A percentile compares a stretch with the other conserved stretches of the same genome.
Evolutionary conservation across 2,797 vertebrate genomes (phyloP).

Genomic region (Amniataba percoides): DNA sequence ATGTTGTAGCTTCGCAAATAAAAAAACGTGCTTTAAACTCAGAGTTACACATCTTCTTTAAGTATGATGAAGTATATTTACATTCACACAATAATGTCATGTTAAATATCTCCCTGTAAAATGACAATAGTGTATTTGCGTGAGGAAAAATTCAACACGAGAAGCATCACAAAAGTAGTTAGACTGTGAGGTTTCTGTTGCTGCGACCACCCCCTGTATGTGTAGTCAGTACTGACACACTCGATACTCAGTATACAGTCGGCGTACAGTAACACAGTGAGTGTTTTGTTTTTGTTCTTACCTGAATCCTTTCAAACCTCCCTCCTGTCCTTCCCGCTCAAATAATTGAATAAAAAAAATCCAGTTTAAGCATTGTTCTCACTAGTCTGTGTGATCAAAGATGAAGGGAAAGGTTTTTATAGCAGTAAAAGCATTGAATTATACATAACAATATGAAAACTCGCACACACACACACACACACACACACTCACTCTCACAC

Average conservation of each 20-base stretch:
- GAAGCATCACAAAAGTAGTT: not conserved
- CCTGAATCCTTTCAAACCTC: conserved; percentile 38
- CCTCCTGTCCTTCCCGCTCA: not conserved
- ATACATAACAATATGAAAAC: conserved; percentile 64
- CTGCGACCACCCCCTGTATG: not conserved
- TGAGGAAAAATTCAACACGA: not conserved
- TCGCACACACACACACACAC: conserved; percentile 8
- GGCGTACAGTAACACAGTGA: conserved; percentile 10
- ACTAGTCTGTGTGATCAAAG: conserved; percentile 64
- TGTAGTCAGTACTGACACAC: not conserved
- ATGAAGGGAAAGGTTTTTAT: conserved; percentile 62
- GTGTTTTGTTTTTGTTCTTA: conserved; percentile 24
- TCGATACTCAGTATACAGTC: conserved; percentile 5
- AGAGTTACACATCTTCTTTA: no score
- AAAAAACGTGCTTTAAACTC: no score
- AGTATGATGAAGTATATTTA: no score
- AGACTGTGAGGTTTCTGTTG: not conserved
- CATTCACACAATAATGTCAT: no score
- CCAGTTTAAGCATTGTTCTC: conserved; percentile 44
- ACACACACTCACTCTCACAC: conserved; percentile 40
- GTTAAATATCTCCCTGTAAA: not conserved
- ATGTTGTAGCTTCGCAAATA: no score
- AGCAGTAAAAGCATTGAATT: conserved; percentile 67
- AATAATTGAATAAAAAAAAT: conserved; percentile 34
- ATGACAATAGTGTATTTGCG: no score